Base-by-base conservation (phyloP, 1,140 invertebrate genomes). In the Sipha flava region DNA sequence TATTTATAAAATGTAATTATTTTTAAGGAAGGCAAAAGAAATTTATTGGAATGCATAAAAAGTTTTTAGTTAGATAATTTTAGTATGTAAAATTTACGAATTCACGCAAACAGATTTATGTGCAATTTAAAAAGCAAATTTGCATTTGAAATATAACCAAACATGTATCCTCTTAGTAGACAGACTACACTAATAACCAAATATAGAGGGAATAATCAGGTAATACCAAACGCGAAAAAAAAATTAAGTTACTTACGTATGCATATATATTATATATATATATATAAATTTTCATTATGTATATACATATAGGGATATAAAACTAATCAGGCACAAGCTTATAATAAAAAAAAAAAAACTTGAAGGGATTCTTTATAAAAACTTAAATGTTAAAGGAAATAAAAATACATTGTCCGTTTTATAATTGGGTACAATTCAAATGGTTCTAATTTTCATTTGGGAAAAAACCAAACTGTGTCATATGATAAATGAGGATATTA, bases 321-420 rank as follows among this genome's bases (percentile, higher is more conserved):
- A 47, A 77, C 52, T 77, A 75, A 75, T 75, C 72, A 75, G 72
- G 72, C 72, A 57, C 72, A 75, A 75, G 72, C 72, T 75, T 47
- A 57, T 2, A 54, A 37, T 75, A 57, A 57, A 54, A 57, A 47
- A 57, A 57, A 54, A 57, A 47, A 31, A 62, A 64, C n/a, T 66
- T 43, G 21, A 43, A 16, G 62, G 62, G 34, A 26, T 40, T 23
- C 2, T 23, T 66, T 40, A 43, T 43, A 54, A 73, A 73, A 73
- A 52, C 29, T 31, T 45, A 73, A 72, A 72, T 1, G 14, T 72
- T 49, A 49, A 49, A 49, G 23, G 16, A 49, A 68, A 72, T 29
- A 47, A 72, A 52, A 73, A 54, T 34, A 34, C 59, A 62, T 62
- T 62, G 29, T 34, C 31, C 31, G 16, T 34, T 62, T 62, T 34